A percentile compares a stretch with the other conserved stretches of the same genome.
These are phyloP conservation scores for Paragorgia papillata DNA, from an alignment of 92 coral and sea anemone genomes.

Conservation along the genomic window DNA sequence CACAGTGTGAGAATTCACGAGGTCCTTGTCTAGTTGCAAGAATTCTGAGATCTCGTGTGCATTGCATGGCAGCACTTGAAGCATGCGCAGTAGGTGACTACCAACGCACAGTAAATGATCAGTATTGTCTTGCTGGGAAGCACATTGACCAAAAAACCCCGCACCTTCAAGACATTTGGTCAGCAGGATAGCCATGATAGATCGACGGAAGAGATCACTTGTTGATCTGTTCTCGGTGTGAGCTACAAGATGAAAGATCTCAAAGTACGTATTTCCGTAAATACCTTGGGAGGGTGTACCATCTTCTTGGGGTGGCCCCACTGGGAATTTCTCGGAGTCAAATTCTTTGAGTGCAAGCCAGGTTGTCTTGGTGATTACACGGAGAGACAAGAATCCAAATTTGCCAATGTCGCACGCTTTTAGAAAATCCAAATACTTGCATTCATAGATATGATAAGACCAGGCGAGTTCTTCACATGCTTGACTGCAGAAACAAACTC, in stretches of 20 bases:
- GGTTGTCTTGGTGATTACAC: slow-evolving; percentile 80
- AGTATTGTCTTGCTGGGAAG: neutral
- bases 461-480: slow-evolving; percentile 78
- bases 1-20: slow-evolving; percentile 81
- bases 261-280: slow-evolving; percentile 53
- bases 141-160: slow-evolving; percentile 51
- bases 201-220: slow-evolving; percentile 87
- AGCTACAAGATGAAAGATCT: slow-evolving; percentile 83
- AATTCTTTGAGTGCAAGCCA: slow-evolving; percentile 56
- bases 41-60: slow-evolving; percentile 96
- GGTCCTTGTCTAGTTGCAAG: slow-evolving; percentile 67
- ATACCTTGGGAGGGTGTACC: slow-evolving; percentile 62
- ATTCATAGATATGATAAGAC: slow-evolving; percentile 79
- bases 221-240: slow-evolving; percentile 73
- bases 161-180: slow-evolving; percentile 70
- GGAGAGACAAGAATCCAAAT: slow-evolving; percentile 84
- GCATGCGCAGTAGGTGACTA: slow-evolving; percentile 78
- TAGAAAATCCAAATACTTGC: slow-evolving; percentile 75
- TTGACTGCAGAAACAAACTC: slow-evolving; percentile 75
- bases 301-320: slow-evolving; percentile 51
- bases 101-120: slow-evolving; percentile 66
- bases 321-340: slow-evolving; percentile 28
- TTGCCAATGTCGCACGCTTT: slow-evolving; percentile 70
- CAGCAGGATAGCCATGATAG: slow-evolving; percentile 73
- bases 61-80: slow-evolving; percentile 91